These are phyloP conservation scores for Coenobita brevimanus DNA, from an alignment of 1,140 invertebrate genomes.

Conservation along the genomic window DNA sequence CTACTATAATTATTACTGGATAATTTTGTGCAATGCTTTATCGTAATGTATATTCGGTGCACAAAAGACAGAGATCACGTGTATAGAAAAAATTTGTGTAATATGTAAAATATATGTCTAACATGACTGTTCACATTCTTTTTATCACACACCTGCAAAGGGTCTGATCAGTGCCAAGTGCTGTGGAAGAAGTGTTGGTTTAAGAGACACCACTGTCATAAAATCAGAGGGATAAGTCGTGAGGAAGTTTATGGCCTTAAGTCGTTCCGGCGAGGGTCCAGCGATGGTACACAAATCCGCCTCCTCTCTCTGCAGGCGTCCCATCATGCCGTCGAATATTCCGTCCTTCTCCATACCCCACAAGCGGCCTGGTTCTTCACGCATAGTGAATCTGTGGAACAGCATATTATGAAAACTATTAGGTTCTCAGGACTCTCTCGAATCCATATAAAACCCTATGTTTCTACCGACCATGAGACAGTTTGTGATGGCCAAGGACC, in stretches of 20 bases:
- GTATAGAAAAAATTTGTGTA: too few species aligned
- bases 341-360: neutral
- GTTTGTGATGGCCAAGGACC: too few species aligned
- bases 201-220: neutral
- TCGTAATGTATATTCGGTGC: too few species aligned
- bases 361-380: neutral
- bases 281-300: constrained; percentile 14
- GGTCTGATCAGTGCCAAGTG: neutral
- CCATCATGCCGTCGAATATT: constrained; percentile 3
- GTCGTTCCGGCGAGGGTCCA: neutral
- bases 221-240: constrained; percentile 8
- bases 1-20: too few species aligned
- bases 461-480: too few species aligned
- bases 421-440: too few species aligned
- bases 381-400: neutral
- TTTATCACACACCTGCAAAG: neutral
- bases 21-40: too few species aligned
- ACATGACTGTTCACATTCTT: too few species aligned
- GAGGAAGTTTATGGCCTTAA: neutral
- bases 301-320: constrained; percentile 8
- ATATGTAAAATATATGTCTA: too few species aligned
- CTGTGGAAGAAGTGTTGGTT: constrained; percentile 10
- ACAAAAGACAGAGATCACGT: too few species aligned
- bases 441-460: too few species aligned
- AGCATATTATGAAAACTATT: too few species aligned